Percentiles rank a stretch among this genome's conserved stretches.
Conservation (phyloP, 2,797 vertebrate genomes). For the Helicolenus hilgendorfi region DNA sequence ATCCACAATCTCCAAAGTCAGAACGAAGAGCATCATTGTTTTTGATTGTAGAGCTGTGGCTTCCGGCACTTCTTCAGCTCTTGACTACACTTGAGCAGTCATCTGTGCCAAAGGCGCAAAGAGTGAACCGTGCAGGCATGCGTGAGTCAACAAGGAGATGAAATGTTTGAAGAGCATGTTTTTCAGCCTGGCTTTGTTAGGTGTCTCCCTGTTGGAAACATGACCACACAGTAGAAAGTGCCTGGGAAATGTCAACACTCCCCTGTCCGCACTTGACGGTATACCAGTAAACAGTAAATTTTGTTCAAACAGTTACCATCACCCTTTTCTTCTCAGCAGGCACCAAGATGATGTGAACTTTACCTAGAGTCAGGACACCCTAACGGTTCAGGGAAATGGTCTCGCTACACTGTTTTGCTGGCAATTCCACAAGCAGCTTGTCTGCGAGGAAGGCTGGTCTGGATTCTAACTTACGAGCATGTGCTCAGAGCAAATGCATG, state of each 20-base stretch:
- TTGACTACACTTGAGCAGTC: background rate
- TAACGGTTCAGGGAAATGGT: constrained; percentile 6
- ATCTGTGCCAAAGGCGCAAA: background rate
- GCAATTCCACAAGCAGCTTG: background rate
- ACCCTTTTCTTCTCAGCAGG: constrained; percentile 48
- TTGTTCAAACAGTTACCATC: constrained; percentile 72
- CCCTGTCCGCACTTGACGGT: constrained; percentile 67
- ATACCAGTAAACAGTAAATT: constrained; percentile 68
- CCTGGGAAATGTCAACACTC: constrained; percentile 90
- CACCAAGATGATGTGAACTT: constrained; percentile 69
- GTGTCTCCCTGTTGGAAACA: constrained; percentile 59
- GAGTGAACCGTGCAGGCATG: background rate
- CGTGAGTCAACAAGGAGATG: constrained; percentile 31
- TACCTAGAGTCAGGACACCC: constrained; percentile 22
- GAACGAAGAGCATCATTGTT: background rate
- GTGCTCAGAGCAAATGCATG: background rate
- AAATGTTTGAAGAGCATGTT: constrained; percentile 37
- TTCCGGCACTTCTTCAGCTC: background rate
- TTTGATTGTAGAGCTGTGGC: background rate
- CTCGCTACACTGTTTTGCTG: background rate
- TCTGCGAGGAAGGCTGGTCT: background rate
- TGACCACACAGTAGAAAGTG: constrained; percentile 63
- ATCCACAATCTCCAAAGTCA: background rate
- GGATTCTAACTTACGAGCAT: background rate
- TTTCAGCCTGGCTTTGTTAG: constrained; percentile 56